Percentiles rank a stretch among this genome's conserved stretches.
Evolutionary conservation across 2,113 vertebrate species (phyloP).

Genomic region (Hystrix brachyura): DNA sequence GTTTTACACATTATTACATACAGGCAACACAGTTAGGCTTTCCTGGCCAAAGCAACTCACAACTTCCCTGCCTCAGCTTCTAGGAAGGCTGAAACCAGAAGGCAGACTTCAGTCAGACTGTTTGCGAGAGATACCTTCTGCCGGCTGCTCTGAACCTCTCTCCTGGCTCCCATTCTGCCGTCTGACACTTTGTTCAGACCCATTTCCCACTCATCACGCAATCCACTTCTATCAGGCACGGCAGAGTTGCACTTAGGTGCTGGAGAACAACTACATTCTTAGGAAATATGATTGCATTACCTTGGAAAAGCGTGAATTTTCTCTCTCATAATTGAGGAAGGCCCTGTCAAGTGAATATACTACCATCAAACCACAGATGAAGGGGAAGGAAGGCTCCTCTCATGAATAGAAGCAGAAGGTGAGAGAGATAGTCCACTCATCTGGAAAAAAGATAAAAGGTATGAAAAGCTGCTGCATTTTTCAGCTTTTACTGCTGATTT

Average conservation of each 20-base stretch:
- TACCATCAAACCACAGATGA: neutral
- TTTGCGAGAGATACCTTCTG: conserved; percentile 56
- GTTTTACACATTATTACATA: neutral
- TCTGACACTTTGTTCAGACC: conserved; percentile 53
- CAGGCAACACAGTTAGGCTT: neutral
- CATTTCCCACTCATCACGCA: neutral
- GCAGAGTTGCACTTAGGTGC: neutral
- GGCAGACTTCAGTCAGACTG: conserved; percentile 1
- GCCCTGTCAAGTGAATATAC: neutral
- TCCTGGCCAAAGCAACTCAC: neutral
- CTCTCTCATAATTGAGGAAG: neutral
- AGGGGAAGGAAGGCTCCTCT: neutral
- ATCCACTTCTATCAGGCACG: neutral
- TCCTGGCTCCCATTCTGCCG: neutral
- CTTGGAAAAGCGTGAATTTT: conserved; percentile 59
- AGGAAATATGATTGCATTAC: neutral
- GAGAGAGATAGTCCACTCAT: conserved; percentile 65
- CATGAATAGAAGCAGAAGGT: conserved; percentile 71
- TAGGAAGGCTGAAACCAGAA: conserved; percentile 45
- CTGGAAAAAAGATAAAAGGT: conserved; percentile 68
- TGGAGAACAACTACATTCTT: neutral
- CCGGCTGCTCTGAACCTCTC: conserved; percentile 4
- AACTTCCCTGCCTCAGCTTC: neutral
- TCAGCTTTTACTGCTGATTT: conserved; percentile 55
- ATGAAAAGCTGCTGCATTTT: conserved; percentile 27